Base-by-base conservation (phyloP, 1,140 invertebrate species). In the Trypoxylus dichotomus region DNA sequence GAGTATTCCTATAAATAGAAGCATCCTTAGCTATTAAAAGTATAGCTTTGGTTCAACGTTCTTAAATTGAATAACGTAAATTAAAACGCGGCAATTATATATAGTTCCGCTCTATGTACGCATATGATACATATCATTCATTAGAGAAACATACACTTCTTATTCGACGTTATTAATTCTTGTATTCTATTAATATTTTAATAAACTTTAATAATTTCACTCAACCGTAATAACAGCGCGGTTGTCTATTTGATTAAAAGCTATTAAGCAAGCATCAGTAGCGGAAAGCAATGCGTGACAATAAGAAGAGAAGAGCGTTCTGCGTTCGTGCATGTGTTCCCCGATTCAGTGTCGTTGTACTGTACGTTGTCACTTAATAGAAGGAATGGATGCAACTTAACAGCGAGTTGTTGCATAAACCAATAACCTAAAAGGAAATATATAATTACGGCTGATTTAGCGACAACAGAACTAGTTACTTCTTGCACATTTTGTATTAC, bases 201-300 rank as follows among this genome's bases (percentile, higher is more conserved):
- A 68, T 68, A 68, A 68, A 68, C 60, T 27, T 68, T 68, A 37
- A 68, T 68, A 68, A 68, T 68, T 68, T 68, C 60, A 68, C 21
- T 24, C 11, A 27, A 27, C 60, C 60, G 24, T 68, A 15, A 54
- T 54, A 15, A 54, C 47, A 15, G 47, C 47, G 19, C 19, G n/a
- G 47, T 19, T 24, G 60, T 68, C 24, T 68, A 13, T 68, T 68
- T 29, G 21, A 68, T 68, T 68, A 68, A 68, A 19, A 21, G 60
- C 60, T 27, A 63, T 63, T 19, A 63, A 63, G 6, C 60, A 63
- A 63, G 6, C 25, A 37, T 37, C 21, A 21, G 19, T 21, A 29
- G 60, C 27, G 24, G 24, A 27, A 24, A 68, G 60, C 60, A 13
- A 25, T 24, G 27, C 60, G 27, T 13, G 27, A 68, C 60, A 68